phyloP scores from a whole-genome alignment of 2,888 invertebrate genomes.

The Frankliniella fusca region DNA sequence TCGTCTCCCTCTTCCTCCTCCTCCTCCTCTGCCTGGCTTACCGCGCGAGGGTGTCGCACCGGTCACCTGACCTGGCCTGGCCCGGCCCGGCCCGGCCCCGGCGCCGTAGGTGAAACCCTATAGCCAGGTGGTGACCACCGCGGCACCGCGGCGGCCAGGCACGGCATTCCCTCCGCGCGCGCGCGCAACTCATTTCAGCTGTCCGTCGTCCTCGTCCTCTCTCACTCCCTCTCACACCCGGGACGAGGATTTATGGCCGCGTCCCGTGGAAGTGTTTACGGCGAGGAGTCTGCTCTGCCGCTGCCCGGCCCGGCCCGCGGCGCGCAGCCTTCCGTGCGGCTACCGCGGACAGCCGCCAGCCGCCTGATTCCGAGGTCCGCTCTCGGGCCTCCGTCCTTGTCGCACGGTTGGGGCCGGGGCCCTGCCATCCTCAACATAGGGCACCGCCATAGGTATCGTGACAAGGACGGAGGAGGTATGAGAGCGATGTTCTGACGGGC shows the following conservation, averaged over 20 bases:
- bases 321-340: neutral
- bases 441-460: too few relatives aligned
- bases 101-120: neutral
- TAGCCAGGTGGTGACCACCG: neutral
- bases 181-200: neutral
- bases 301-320: neutral
- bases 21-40: too few relatives aligned
- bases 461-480: too few relatives aligned
- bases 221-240: neutral
- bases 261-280: constrained; percentile 8
- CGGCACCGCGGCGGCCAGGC: neutral
- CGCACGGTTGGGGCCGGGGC: too few relatives aligned
- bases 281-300: neutral
- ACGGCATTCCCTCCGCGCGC: neutral
- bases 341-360: too few relatives aligned
- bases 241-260: constrained; percentile 7
- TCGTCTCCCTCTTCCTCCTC: too few relatives aligned
- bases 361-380: too few relatives aligned
- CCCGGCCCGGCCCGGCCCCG: neutral
- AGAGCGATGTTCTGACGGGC: too few relatives aligned
- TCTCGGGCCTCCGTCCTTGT: too few relatives aligned
- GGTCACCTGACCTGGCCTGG: neutral
- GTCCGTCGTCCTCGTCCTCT: neutral
- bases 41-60: too few relatives aligned
- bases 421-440: too few relatives aligned